phyloP scores from a whole-genome alignment of 2,888 invertebrate genomes.

The Rosalia funebris region DNA sequence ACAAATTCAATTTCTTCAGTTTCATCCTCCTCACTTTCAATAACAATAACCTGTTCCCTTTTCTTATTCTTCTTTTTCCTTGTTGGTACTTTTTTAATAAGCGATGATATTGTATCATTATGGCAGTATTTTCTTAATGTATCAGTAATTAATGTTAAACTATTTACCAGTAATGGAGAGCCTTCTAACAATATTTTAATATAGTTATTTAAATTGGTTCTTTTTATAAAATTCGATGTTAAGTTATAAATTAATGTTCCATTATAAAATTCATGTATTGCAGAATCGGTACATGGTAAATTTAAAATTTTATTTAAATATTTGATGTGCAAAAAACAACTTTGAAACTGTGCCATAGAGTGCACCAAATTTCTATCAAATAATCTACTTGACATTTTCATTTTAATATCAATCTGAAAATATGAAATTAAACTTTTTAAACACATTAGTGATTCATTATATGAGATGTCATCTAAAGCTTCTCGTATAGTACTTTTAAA shows the following conservation, averaged over 20 bases:
- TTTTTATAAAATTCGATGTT: conserved; percentile 69
- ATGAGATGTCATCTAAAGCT: conserved; percentile 66
- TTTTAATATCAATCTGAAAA: conserved; percentile 69
- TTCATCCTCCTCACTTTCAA: conserved; percentile 32
- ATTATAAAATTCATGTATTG: conserved; percentile 74
- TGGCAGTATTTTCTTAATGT: conserved; percentile 21
- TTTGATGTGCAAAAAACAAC: conserved; percentile 69
- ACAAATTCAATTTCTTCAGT: conserved; percentile 41
- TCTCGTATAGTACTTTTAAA: conserved; percentile 57
- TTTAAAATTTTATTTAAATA: conserved; percentile 74
- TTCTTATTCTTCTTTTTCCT: conserved; percentile 37
- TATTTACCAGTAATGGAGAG: conserved; percentile 25
- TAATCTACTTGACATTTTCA: conserved; percentile 66
- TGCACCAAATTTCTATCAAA: conserved; percentile 71
- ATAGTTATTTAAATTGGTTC: conserved; percentile 47
- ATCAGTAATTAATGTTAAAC: conserved; percentile 26
- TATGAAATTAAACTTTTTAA: conserved; percentile 69
- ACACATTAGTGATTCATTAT: conserved; percentile 70
- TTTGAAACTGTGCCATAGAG: conserved; percentile 74
- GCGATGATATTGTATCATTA: too few relatives aligned
- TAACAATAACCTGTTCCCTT: conserved; percentile 19
- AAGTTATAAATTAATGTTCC: conserved; percentile 83
- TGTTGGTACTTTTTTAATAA: not conserved
- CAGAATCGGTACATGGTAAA: conserved; percentile 68
- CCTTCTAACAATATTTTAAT: conserved; percentile 41